phyloP scores from a whole-genome alignment of 2,797 vertebrate species.

The Lateolabrax maculatus region DNA sequence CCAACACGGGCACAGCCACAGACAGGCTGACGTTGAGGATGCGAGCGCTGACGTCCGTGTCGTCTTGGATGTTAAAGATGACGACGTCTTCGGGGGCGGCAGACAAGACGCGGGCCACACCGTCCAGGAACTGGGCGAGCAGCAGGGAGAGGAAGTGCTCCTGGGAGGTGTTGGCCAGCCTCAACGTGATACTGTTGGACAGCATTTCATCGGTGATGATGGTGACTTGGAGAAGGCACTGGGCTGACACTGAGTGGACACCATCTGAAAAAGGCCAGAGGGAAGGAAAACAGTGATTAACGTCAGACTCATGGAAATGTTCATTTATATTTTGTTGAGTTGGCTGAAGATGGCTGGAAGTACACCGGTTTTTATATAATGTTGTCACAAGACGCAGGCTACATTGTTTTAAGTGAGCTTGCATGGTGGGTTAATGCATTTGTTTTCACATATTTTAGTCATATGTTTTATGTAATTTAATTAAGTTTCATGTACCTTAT shows the following conservation, averaged over 20 bases:
- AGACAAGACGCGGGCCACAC: slow-evolving; percentile 91
- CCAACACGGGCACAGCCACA: slow-evolving; percentile 79
- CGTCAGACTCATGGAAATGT: not conserved
- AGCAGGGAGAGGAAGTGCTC: slow-evolving; percentile 94
- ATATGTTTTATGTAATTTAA: not conserved
- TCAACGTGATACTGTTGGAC: slow-evolving; percentile 95
- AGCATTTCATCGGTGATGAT: slow-evolving; percentile 98
- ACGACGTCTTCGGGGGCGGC: slow-evolving; percentile 90
- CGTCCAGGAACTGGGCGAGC: slow-evolving; percentile 92
- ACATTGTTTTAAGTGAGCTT: not conserved
- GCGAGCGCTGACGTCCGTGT: slow-evolving; percentile 90
- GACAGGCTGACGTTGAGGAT: slow-evolving; percentile 97
- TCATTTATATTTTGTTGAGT: not conserved
- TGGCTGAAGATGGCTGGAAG: not conserved
- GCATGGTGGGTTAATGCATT: not conserved
- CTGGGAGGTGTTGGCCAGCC: slow-evolving; percentile 94
- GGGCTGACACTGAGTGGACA: slow-evolving; percentile 91
- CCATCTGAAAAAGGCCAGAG: slow-evolving; percentile 86
- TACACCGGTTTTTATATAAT: not conserved
- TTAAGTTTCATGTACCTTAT: not conserved
- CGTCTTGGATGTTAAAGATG: slow-evolving; percentile 95
- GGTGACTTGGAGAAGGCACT: slow-evolving; percentile 94
- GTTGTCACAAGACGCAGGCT: not conserved
- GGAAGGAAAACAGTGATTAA: not conserved
- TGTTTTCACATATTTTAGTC: not conserved